Conservation (phyloP, 2,797 vertebrate genomes). For the Miichthys miiuy region DNA sequence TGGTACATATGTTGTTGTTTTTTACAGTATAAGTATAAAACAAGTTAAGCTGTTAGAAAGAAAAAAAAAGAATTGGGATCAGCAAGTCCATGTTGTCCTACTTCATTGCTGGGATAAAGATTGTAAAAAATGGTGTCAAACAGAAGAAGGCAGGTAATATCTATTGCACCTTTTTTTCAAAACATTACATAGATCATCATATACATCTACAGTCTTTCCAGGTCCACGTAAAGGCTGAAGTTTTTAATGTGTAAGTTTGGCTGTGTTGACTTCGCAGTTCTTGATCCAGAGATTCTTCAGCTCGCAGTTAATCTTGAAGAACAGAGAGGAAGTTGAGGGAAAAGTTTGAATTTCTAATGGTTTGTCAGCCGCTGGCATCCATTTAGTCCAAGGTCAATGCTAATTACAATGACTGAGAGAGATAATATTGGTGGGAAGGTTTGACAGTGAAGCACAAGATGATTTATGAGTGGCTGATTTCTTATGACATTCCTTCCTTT, state of each 20-base stretch:
- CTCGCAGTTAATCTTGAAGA: constrained; percentile 39
- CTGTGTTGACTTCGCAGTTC: constrained; percentile 44
- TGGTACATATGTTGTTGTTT: constrained; percentile 5
- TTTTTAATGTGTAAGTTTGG: constrained; percentile 37
- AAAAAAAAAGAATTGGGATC: constrained; percentile 15
- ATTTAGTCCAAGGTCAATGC: constrained; percentile 43
- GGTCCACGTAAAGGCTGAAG: constrained; percentile 37
- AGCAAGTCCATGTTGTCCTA: constrained; percentile 36
- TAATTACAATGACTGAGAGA: constrained; percentile 40
- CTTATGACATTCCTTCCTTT: constrained; percentile 49
- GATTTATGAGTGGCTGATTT: constrained; percentile 54
- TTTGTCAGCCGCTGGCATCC: constrained; percentile 30
- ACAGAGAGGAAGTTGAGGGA: constrained; percentile 25
- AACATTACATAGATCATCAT: constrained; percentile 73
- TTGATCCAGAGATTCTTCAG: constrained; percentile 56
- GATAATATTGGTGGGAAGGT: constrained; percentile 29
- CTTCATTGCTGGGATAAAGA: constrained; percentile 11
- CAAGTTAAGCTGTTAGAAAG: constrained; percentile 53
- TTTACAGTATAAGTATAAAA: constrained; percentile 36
- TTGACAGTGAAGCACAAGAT: constrained; percentile 34
- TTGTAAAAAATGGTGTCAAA: constrained; percentile 53
- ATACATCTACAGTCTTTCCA: constrained; percentile 74
- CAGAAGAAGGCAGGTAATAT: constrained; percentile 43
- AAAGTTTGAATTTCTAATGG: constrained; percentile 21
- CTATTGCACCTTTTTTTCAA: constrained; percentile 63